phyloP scores from a whole-genome alignment of 1,140 invertebrate genomes.

The Heterodera carotae region DNA sequence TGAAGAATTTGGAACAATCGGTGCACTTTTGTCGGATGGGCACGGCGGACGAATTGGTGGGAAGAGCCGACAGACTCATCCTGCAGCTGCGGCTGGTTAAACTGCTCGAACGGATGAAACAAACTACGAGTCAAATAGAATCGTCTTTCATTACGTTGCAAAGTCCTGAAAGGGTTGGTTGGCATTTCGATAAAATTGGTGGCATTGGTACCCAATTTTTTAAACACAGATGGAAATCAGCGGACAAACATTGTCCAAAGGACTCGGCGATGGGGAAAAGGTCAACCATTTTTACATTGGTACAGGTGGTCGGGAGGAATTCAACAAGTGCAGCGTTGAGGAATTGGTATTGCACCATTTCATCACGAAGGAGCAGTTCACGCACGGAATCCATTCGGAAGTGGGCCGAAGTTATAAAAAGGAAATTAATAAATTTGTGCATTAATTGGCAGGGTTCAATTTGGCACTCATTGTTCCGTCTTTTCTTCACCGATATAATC shows the following conservation, averaged over 20 bases:
- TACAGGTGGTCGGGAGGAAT: not conserved
- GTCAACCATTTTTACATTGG: constrained; percentile 54
- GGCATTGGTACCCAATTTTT: not conserved
- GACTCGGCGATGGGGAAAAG: constrained; percentile 50
- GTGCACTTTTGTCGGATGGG: not conserved
- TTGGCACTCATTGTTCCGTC: constrained; percentile 58
- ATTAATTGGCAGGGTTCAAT: constrained; percentile 33
- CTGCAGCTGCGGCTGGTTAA: constrained; percentile 19
- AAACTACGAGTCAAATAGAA: not conserved
- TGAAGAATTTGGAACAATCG: constrained; percentile 45
- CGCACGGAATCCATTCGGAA: constrained; percentile 37
- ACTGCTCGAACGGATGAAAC: not conserved
- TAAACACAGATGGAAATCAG: constrained; percentile 48
- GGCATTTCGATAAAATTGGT: not conserved
- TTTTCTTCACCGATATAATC: constrained; percentile 53
- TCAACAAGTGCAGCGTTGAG: constrained; percentile 8
- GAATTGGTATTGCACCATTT: constrained; percentile 53
- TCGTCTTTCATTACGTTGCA: constrained; percentile 11
- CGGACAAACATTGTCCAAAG: constrained; percentile 46
- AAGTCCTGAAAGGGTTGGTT: constrained; percentile 28
- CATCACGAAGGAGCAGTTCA: constrained; percentile 39
- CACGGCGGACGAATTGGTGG: constrained; percentile 12
- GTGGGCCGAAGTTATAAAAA: not conserved
- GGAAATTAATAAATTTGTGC: not conserved
- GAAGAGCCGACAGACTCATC: constrained; percentile 17